A percentile compares a stretch with the other conserved stretches of the same genome.
phyloP scores from a whole-genome alignment of 1,140 invertebrate species.

The Uloborus diversus region DNA sequence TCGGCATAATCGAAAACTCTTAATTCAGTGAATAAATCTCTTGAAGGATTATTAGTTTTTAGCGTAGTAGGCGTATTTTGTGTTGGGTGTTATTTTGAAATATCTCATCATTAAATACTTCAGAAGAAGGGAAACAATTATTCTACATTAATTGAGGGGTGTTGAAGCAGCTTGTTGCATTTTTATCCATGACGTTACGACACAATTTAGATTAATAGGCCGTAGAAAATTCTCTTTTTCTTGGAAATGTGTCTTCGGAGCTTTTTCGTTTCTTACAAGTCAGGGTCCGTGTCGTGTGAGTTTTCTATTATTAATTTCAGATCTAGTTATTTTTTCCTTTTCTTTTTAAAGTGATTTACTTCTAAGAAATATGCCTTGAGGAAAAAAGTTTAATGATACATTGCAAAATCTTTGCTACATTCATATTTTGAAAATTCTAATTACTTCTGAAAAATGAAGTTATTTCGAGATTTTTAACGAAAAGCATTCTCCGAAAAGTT shows the following conservation, averaged over 20 bases:
- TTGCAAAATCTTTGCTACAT: too few relatives aligned
- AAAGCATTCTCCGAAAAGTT: too few relatives aligned
- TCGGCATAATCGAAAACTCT: constrained; percentile 4
- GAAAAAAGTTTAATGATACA: too few relatives aligned
- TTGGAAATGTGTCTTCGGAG: not conserved
- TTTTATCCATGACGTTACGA: constrained; percentile 30
- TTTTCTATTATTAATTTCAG: too few relatives aligned
- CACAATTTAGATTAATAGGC: constrained; percentile 39
- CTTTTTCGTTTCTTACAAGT: too few relatives aligned
- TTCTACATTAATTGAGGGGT: constrained; percentile 26
- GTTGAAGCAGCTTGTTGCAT: constrained; percentile 46
- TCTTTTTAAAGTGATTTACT: too few relatives aligned
- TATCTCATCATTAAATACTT: constrained; percentile 44
- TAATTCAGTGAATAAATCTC: constrained; percentile 46
- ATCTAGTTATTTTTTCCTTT: too few relatives aligned
- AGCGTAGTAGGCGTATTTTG: not conserved
- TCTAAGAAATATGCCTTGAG: too few relatives aligned
- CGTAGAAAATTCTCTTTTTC: not conserved
- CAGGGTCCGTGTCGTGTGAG: too few relatives aligned
- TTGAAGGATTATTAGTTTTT: constrained; percentile 46
- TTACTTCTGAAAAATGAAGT: too few relatives aligned
- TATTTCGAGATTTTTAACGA: too few relatives aligned
- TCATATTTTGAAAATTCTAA: too few relatives aligned
- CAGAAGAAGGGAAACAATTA: constrained; percentile 34
- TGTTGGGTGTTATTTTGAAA: constrained; percentile 19